Evolutionary conservation across 2,797 vertebrate species (phyloP), one percentile per base, ranked within the genome.

Genomic region (Enteromius fasciolatus): DNA sequence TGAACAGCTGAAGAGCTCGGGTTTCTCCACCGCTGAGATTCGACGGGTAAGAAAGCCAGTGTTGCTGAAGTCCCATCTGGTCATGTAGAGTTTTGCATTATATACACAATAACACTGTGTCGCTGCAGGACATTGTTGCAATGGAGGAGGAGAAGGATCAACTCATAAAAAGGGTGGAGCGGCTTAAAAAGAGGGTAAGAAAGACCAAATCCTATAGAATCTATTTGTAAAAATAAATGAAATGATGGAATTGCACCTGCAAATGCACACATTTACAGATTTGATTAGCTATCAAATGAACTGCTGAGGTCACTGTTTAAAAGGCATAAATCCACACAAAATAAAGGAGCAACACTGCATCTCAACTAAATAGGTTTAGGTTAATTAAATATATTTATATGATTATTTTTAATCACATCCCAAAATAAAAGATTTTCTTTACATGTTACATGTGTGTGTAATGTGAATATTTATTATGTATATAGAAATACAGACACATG

Each of bases 131-230:
- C 89, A 99, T 99, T 64, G 90, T 90, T 87, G 96, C 96, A 9
- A 99, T 99, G 98, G 98, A 99, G 88, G 98, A 99, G 86, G 98
- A 99, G 91, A 99, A 99, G 85, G 97, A 98, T 87, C 97, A 98
- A 87, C 95, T 99, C 18, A 92, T 96, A 89, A 99, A 98, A 89
- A 96, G 98, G 92, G 97, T 99, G 17, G 98, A 99, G 81, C 95
- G 96, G 88, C 91, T 99, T 85, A 98, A 95, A 94, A 99, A 97
- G 92, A 95, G 96, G 95, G 98, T 99, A 95, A 94, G 92, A 52
- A 63, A 75, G 84, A 86, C 87, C 82, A 39, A 75, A 11, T 50
- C 10, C 31, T 20, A n/a, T 31, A 17, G 1, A 46, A 87, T 50
- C 84, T 78, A n/a, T 18, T 33, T 64, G 6, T 20, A 8, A 23